phyloP scores from a whole-genome alignment of 2,113 vertebrate species.

The Genyomyrus donnyi region DNA sequence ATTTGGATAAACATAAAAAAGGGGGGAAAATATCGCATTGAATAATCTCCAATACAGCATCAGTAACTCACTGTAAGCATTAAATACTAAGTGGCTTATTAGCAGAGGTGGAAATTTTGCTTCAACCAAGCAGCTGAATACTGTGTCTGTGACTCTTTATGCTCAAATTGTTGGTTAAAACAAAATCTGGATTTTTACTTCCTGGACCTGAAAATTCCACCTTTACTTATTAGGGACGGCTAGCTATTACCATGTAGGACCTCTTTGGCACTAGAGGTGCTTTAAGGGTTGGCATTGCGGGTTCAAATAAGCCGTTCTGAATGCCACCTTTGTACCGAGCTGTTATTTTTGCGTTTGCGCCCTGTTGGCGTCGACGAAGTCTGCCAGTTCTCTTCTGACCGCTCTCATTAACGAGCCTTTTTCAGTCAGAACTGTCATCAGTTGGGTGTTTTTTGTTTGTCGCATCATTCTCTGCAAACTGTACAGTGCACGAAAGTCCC shows the following conservation, averaged over 20 bases:
- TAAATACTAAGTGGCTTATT: not conserved
- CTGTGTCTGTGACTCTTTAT: too few relatives aligned
- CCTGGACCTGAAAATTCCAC: too few relatives aligned
- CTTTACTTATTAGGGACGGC: not conserved
- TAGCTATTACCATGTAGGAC: not conserved
- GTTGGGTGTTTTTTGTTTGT: not conserved
- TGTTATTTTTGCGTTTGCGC: too few relatives aligned
- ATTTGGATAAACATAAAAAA: not conserved
- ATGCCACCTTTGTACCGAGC: not conserved
- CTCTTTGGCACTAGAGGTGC: not conserved
- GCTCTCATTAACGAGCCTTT: not conserved
- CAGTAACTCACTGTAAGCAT: not conserved
- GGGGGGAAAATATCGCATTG: not conserved
- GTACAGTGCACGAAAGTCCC: not conserved
- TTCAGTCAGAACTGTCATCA: not conserved
- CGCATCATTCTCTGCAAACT: not conserved
- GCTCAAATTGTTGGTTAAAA: too few relatives aligned
- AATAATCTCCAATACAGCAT: not conserved
- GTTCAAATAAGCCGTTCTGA: not conserved
- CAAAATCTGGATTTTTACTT: too few relatives aligned
- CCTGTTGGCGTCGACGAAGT: too few relatives aligned
- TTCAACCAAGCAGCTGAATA: too few relatives aligned
- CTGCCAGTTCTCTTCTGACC: not conserved
- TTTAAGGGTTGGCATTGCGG: not conserved
- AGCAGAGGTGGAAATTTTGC: not conserved